Conservation (phyloP, 1,140 invertebrate species). For the Radopholus similis region DNA sequence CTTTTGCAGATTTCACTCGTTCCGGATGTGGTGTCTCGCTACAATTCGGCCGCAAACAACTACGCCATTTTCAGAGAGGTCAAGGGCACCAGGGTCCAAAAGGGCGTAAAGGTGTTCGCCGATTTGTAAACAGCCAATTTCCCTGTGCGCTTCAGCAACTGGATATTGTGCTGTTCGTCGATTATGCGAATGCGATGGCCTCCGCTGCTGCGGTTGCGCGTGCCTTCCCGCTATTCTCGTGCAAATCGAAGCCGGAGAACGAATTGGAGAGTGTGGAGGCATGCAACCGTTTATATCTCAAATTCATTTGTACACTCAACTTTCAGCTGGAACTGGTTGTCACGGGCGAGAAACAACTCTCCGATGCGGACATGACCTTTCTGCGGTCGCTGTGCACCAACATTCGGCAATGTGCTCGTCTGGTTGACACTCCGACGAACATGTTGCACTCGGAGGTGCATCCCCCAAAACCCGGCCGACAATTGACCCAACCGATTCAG, state of each 20-base stretch:
- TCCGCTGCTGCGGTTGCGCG: conserved; percentile 43
- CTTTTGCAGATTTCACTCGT: conserved; percentile 44
- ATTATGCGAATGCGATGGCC: conserved; percentile 42
- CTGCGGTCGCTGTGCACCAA: conserved; percentile 35
- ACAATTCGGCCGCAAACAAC: conserved; percentile 49
- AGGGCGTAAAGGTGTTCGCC: conserved; percentile 37
- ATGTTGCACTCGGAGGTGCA: conserved; percentile 41
- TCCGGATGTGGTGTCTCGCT: conserved; percentile 39
- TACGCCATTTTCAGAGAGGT: conserved; percentile 40
- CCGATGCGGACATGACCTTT: conserved; percentile 42
- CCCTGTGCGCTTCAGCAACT: conserved; percentile 27
- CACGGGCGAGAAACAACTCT: conserved; percentile 44
- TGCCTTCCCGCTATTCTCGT: conserved; percentile 43
- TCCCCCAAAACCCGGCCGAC: background rate
- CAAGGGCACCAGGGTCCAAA: conserved; percentile 9
- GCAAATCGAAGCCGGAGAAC: conserved; percentile 35
- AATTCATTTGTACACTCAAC: background rate
- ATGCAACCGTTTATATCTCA: background rate
- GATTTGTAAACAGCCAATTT: background rate
- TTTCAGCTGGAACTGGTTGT: conserved; percentile 45
- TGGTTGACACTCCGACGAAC: conserved; percentile 51
- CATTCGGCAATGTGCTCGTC: conserved; percentile 38
- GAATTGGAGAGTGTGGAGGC: conserved; percentile 25
- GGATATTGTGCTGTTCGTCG: conserved; percentile 44
- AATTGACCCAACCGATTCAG: background rate